Conservation (phyloP, 2,888 invertebrate species). For the Barypeithes pellucidus region DNA sequence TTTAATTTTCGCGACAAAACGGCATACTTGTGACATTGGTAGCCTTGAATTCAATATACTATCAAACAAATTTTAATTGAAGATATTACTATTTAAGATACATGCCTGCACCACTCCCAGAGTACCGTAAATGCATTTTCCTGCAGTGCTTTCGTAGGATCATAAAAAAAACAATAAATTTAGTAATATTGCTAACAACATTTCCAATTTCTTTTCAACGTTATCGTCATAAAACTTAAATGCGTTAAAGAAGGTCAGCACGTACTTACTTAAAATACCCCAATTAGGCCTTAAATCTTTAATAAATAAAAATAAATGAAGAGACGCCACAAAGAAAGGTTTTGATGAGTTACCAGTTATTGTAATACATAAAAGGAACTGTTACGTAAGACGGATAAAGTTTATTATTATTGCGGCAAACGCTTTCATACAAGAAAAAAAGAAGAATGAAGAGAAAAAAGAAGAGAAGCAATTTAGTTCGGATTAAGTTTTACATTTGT, state of each 20-base stretch:
- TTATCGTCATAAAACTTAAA: conserved; percentile 4
- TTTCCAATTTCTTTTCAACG: background rate
- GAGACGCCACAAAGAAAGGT: background rate
- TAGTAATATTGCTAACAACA: too few species aligned
- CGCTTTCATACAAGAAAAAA: conserved; percentile 12
- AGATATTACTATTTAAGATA: too few species aligned
- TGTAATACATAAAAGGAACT: conserved; percentile 22
- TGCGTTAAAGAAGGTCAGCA: background rate
- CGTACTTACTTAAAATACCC: conserved; percentile 6
- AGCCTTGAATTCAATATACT: too few species aligned
- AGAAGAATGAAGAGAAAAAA: background rate
- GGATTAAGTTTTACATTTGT: conserved; percentile 14
- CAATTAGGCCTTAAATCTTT: conserved; percentile 4
- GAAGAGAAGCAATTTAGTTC: conserved; percentile 15
- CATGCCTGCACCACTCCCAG: too few species aligned
- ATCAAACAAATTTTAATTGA: too few species aligned
- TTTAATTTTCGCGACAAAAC: too few species aligned
- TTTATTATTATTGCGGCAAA: conserved; percentile 13
- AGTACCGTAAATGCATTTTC: too few species aligned
- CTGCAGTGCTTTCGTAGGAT: too few species aligned
- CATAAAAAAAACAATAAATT: too few species aligned
- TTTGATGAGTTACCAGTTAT: conserved; percentile 7
- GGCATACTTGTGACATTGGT: too few species aligned
- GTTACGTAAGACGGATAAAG: conserved; percentile 10
- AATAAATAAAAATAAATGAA: conserved; percentile 15